Conservation (phyloP, 2,113 vertebrate species). For the Turnix velox region DNA sequence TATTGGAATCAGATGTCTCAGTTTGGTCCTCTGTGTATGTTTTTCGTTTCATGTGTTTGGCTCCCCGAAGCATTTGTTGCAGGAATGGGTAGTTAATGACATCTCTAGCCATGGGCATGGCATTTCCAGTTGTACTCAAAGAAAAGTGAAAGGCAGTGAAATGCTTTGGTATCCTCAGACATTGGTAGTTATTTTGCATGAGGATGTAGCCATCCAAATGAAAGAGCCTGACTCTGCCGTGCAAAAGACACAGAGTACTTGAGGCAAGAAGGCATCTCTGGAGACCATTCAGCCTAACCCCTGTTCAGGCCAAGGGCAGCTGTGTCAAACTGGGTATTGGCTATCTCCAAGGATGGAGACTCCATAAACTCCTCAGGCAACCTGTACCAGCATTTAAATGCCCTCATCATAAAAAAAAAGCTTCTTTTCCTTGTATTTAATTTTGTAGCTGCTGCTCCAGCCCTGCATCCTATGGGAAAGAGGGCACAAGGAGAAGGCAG, state of each 20-base stretch:
- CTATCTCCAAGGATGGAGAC: neutral
- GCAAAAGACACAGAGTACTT: neutral
- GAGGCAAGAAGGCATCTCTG: neutral
- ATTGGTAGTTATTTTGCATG: neutral
- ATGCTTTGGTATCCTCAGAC: neutral
- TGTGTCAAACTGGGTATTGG: neutral
- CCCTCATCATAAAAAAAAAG: neutral
- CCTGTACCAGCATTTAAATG: neutral
- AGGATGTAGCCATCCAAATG: neutral
- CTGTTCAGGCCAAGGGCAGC: neutral
- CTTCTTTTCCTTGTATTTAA: neutral
- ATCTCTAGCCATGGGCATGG: neutral
- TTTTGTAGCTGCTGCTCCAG: neutral
- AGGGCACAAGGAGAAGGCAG: neutral
- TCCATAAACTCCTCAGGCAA: neutral
- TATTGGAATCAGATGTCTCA: conserved; percentile 28
- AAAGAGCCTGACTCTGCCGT: neutral
- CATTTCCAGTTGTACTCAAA: neutral
- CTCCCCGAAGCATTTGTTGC: neutral
- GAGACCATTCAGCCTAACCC: neutral
- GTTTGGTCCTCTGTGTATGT: neutral
- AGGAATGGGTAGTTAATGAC: neutral
- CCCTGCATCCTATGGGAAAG: neutral
- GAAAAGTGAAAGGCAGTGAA: neutral
- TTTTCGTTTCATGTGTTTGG: neutral